phyloP scores from a whole-genome alignment of 2,888 invertebrate genomes.

The Gandaritis pyraliata region DNA sequence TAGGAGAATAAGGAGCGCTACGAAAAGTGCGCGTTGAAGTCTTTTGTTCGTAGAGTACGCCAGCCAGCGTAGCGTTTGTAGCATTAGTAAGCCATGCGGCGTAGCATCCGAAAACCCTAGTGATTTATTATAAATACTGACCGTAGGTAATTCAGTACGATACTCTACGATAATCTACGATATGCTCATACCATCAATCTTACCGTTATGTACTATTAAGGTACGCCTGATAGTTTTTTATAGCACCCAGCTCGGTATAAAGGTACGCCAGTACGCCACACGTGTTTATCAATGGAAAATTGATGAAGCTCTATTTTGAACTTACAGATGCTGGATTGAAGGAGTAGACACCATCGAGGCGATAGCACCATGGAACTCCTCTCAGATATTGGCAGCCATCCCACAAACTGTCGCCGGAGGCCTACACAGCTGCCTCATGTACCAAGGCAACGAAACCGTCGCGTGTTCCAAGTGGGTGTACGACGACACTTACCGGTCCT shows the following conservation, averaged over 20 bases:
- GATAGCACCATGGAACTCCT: constrained; percentile 83
- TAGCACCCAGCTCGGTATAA: background rate
- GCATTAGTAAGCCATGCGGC: too few species aligned
- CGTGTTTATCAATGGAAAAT: constrained; percentile 1
- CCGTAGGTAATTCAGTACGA: too few species aligned
- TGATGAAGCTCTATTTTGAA: constrained; percentile 19
- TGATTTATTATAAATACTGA: background rate
- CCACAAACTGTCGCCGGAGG: constrained; percentile 81
- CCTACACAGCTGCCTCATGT: constrained; percentile 86
- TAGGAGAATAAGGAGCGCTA: background rate
- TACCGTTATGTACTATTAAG: too few species aligned
- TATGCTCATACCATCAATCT: background rate
- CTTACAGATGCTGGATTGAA: constrained; percentile 85
- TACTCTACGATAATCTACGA: too few species aligned
- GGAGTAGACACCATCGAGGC: constrained; percentile 85
- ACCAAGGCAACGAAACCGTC: constrained; percentile 63
- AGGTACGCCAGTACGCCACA: background rate
- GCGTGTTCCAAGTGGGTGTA: constrained; percentile 86
- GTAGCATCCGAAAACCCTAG: background rate
- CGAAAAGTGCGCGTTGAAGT: constrained; percentile 19
- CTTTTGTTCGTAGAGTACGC: constrained; percentile 5
- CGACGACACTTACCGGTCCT: constrained; percentile 88
- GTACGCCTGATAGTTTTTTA: background rate
- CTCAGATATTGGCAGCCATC: constrained; percentile 82
- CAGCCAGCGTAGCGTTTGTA: constrained; percentile 1